Conservation (phyloP, 2,113 vertebrate species). For the Chaenogobius annularis region DNA sequence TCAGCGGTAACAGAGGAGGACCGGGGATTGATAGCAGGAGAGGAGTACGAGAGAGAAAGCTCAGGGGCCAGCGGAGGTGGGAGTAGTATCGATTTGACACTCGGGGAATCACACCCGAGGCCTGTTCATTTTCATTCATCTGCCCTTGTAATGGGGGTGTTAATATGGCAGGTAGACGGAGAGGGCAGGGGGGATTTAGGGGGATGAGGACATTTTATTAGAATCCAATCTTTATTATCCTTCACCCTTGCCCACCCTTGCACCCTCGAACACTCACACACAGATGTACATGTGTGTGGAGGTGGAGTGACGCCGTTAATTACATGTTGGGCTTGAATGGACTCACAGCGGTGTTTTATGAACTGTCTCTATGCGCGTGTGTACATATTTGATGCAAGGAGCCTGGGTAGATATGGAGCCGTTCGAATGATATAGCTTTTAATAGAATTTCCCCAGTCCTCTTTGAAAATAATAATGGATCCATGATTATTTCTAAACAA, state of each 20-base stretch:
- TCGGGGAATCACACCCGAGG: constrained; percentile 65
- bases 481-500: constrained; percentile 70
- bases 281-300: constrained; percentile 26
- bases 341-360: constrained; percentile 37
- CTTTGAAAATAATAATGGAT: constrained; percentile 68
- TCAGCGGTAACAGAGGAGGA: constrained; percentile 66
- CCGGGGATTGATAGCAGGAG: constrained; percentile 65
- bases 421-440: constrained; percentile 74
- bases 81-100: constrained; percentile 75
- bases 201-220: constrained; percentile 72
- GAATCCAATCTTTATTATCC: constrained; percentile 74
- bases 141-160: constrained; percentile 73
- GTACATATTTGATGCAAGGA: not conserved
- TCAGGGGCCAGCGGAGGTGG: constrained; percentile 44
- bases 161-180: constrained; percentile 66
- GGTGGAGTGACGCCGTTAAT: constrained; percentile 42
- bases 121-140: constrained; percentile 78
- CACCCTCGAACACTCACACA: constrained; percentile 17
- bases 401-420: constrained; percentile 36
- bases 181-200: constrained; percentile 63
- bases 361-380: not conserved
- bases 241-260: constrained; percentile 45
- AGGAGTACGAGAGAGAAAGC: constrained; percentile 36
- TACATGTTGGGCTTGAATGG: constrained; percentile 47
- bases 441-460: constrained; percentile 59